Evolutionary conservation across 2,797 vertebrate genomes (phyloP), one percentile per base, ranked within the genome.

Genomic region (Acrocephalus scirpaceus): DNA sequence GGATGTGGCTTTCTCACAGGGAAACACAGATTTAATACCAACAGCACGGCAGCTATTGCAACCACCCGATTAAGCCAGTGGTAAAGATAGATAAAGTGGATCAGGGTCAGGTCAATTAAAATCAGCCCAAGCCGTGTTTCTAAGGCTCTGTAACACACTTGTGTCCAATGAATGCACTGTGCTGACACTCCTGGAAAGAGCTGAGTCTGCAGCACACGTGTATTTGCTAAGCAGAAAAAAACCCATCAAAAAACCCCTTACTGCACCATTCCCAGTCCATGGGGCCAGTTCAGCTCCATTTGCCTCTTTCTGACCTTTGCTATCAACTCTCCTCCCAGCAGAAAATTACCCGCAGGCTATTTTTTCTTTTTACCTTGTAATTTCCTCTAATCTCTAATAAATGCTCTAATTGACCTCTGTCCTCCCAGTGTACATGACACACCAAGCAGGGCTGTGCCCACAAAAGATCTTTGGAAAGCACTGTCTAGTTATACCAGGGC

Each of bases 101-200:
- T 95, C 96, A 84, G 91, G 96, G 94, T 96, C 95, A 97, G 93
- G 91, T 83, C 85, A 88, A 78, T 95, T 93, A 94, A 95, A 95
- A 86, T 93, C 94, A 95, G 92, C 75, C 90, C 90, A 88, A 95
- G 82, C 75, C 2, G 10, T 86, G 56, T 87, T 90, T 76, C 58
- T 79, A 86, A 90, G 92, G 87, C 90, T 94, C 66, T 78, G 81
- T 51, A 47, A 34, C 56, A 48, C 65, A 71, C 78, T 75, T 75
- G 58, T 14, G 10, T 60, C 71, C 75, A 84, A 40, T 83, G 57
- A 93, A 78, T 56, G 70, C 3, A 10, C 45, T 87, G 2, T 62
- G 48, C 85, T 96, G 92, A 78, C 84, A 48, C 79, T 80, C 76
- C 86, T 66, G 42, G 58, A 74, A 92, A 93, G 54, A 69, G 92